phyloP scores from a whole-genome alignment of 1,140 invertebrate genomes.

The Dolichoris vasculosae region DNA sequence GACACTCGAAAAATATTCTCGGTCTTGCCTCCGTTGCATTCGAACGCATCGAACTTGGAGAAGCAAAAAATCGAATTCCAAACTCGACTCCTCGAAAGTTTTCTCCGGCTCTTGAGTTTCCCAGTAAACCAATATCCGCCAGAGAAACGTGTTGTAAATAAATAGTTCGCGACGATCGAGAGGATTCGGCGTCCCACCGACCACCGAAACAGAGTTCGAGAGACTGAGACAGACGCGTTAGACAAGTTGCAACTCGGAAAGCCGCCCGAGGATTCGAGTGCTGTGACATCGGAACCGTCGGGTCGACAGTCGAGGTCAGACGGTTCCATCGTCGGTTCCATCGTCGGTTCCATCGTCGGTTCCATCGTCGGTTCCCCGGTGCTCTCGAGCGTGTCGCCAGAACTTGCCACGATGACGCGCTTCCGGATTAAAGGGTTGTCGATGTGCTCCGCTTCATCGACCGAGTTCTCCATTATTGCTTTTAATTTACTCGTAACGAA shows the following conservation, averaged over 20 bases:
- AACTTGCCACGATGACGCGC: neutral
- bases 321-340: too few species aligned
- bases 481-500: neutral
- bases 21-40: too few species aligned
- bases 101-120: neutral
- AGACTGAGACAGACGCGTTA: neutral
- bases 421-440: neutral
- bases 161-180: slow-evolving; percentile 6
- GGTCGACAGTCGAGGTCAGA: too few species aligned
- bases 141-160: slow-evolving; percentile 34
- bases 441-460: neutral
- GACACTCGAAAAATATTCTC: neutral
- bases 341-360: too few species aligned
- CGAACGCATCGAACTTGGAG: too few species aligned
- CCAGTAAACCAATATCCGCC: slow-evolving; percentile 9
- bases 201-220: neutral
- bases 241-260: slow-evolving; percentile 51
- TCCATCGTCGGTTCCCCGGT: neutral
- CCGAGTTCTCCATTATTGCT: neutral
- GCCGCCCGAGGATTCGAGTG: neutral
- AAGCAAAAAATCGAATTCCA: neutral
- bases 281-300: neutral
- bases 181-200: slow-evolving; percentile 7
- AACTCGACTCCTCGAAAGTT: neutral
- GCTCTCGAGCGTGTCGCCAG: neutral